These are phyloP conservation scores for Lacerta agilis DNA, from an alignment of 2,797 vertebrate genomes.

Conservation along the genomic window DNA sequence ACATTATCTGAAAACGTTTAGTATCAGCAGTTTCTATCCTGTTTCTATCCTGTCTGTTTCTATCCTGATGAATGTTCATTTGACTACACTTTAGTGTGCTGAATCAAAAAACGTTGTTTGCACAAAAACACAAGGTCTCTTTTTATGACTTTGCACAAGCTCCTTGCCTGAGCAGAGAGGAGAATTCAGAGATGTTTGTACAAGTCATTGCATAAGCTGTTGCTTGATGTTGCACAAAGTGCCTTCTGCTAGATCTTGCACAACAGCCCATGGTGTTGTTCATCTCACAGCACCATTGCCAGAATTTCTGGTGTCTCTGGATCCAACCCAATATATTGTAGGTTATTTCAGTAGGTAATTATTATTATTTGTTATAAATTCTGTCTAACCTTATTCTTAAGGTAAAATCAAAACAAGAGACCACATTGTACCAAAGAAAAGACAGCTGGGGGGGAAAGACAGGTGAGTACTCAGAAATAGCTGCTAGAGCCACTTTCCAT, in stretches of 20 bases:
- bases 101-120: not conserved
- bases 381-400: conserved; percentile 39
- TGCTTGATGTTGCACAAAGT: not conserved
- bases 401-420: conserved; percentile 18
- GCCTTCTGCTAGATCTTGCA: not conserved
- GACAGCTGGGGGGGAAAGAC: conserved; percentile 33
- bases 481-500: not conserved
- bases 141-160: not conserved
- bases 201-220: not conserved
- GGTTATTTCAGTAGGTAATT: not conserved
- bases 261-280: not conserved
- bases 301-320: not conserved
- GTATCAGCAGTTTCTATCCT: not conserved
- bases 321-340: not conserved
- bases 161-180: too few species aligned
- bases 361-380: not conserved
- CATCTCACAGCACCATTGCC: not conserved
- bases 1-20: not conserved
- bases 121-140: not conserved
- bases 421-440: conserved; percentile 21
- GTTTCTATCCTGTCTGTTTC: not conserved
- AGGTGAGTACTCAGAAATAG: conserved; percentile 40
- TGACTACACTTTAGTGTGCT: not conserved
- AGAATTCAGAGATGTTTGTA: not conserved
- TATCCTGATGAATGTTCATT: not conserved